Conservation (phyloP, 2,113 vertebrate genomes). For the Pycnonotus jocosus region DNA sequence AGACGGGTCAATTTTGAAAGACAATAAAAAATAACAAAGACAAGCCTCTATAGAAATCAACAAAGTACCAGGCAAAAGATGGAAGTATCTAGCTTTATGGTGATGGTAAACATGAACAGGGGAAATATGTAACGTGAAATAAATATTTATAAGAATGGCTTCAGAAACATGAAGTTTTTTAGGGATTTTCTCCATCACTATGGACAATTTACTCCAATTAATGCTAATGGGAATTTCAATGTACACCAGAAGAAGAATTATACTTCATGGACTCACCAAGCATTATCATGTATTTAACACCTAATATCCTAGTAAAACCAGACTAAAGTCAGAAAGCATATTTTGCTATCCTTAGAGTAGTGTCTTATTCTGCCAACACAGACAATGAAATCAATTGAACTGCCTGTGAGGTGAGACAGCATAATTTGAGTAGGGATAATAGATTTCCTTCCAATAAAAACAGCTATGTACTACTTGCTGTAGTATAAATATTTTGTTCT, state of each 20-base stretch:
- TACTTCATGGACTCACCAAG: neutral
- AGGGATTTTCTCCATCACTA: neutral
- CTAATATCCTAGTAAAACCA: neutral
- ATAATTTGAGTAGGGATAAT: neutral
- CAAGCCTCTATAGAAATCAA: neutral
- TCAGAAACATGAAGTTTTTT: neutral
- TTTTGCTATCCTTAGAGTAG: neutral
- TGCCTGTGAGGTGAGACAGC: neutral
- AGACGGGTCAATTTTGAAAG: slow-evolving; percentile 18
- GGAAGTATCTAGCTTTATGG: neutral
- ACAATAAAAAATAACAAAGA: neutral
- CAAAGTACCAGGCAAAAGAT: neutral
- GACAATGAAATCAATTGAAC: neutral
- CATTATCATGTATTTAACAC: neutral
- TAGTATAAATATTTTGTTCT: neutral
- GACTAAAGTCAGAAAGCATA: neutral
- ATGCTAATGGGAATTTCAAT: neutral
- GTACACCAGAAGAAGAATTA: neutral
- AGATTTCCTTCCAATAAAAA: neutral
- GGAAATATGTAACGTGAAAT: neutral
- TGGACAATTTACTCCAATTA: slow-evolving; percentile 43
- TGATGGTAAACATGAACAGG: slow-evolving; percentile 5
- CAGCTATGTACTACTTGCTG: neutral
- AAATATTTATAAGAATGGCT: neutral
- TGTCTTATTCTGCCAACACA: neutral